Percentiles rank a stretch among this genome's conserved stretches.
These are phyloP conservation scores for Microtus oregoni DNA, from an alignment of 2,113 vertebrate species.

Conservation along the genomic window DNA sequence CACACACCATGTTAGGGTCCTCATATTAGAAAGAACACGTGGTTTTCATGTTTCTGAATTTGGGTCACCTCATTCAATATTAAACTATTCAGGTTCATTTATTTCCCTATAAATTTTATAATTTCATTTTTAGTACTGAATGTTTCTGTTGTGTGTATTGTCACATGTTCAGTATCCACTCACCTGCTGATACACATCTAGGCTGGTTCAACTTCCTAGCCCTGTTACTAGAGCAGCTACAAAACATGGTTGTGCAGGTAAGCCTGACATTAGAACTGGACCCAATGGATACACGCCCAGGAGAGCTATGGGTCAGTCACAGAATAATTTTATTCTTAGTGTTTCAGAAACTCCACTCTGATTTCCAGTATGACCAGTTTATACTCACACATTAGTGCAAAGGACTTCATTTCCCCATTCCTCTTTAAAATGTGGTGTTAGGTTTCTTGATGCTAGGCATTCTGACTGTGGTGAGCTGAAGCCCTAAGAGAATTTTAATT, in stretches of 20 bases:
- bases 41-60: neutral
- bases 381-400: no score
- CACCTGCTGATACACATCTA: neutral
- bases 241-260: neutral
- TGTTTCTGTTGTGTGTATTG: neutral
- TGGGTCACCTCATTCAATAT: neutral
- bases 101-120: neutral
- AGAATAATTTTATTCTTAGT: neutral
- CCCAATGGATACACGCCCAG: neutral
- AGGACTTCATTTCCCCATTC: rapidly evolving
- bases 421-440: neutral
- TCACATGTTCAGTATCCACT: neutral
- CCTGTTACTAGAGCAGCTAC: neutral
- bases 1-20: neutral
- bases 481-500: neutral
- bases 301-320: no score
- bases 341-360: neutral
- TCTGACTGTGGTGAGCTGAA: neutral
- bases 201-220: neutral
- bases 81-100: neutral
- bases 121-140: neutral
- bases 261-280: neutral
- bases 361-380: no score
- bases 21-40: neutral
- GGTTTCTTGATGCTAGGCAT: neutral